Evolutionary conservation across 2,888 invertebrate species (phyloP).

Genomic region (Phengaris arion): DNA sequence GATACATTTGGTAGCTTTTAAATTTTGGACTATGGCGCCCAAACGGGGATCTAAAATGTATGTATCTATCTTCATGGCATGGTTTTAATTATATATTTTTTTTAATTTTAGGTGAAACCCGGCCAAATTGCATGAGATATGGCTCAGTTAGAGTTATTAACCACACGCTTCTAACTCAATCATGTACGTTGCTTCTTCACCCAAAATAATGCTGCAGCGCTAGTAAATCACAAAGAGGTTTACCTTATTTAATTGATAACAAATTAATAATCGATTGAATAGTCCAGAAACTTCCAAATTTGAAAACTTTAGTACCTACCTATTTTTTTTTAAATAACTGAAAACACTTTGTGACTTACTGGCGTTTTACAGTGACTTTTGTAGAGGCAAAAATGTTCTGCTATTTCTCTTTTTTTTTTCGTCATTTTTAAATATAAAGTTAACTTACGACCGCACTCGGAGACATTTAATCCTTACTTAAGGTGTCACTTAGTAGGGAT

Average conservation of each 20-base stretch:
- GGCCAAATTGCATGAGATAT: conserved; percentile 67
- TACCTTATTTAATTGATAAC: background rate
- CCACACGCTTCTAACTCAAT: conserved; percentile 53
- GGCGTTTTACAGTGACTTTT: background rate
- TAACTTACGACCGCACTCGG: no score
- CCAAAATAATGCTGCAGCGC: background rate
- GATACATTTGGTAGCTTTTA: no score
- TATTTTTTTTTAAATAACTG: no score
- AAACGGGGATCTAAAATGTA: conserved; percentile 30
- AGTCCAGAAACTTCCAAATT: no score
- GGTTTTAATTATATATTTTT: conserved; percentile 50
- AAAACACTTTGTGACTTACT: background rate
- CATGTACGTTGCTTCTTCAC: conserved; percentile 60
- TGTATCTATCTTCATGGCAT: conserved; percentile 47
- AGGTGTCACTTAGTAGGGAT: no score
- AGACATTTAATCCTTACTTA: no score
- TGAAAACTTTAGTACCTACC: no score
- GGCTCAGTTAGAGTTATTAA: conserved; percentile 67
- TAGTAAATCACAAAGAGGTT: background rate
- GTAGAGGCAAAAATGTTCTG: background rate
- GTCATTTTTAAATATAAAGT: background rate
- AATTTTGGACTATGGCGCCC: conserved; percentile 19
- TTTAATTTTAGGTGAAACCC: conserved; percentile 66
- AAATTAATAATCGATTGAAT: no score
- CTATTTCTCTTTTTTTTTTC: background rate